Evolutionary conservation across 2,113 vertebrate genomes (phyloP).

Genomic region (Scatophagus argus): DNA sequence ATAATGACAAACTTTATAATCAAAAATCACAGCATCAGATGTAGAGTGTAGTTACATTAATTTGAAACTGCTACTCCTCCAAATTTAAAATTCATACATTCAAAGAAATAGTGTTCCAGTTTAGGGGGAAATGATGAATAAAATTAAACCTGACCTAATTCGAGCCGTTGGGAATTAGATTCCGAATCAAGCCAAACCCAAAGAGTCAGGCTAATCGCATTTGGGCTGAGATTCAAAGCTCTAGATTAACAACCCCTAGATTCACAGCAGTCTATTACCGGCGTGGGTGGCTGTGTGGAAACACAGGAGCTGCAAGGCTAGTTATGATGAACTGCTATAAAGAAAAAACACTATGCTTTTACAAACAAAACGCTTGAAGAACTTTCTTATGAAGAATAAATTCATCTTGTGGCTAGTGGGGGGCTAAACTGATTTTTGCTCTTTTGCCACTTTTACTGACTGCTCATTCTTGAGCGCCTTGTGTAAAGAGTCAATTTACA

Average conservation of each 20-base stretch:
- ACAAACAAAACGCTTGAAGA: neutral
- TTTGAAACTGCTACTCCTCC: neutral
- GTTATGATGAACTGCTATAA: conserved; percentile 29
- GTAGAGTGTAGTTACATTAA: neutral
- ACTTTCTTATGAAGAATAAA: neutral
- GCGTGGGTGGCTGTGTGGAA: conserved; percentile 41
- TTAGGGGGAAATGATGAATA: conserved; percentile 16
- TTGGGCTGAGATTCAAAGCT: conserved; percentile 54
- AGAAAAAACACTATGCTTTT: neutral
- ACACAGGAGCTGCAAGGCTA: conserved; percentile 5
- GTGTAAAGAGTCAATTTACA: neutral
- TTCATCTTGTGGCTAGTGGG: neutral
- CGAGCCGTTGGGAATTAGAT: conserved; percentile 34
- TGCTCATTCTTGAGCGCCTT: neutral
- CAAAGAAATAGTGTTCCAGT: neutral
- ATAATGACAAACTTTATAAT: neutral
- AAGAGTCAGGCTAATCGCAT: conserved; percentile 36
- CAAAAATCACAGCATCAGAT: conserved; percentile 1
- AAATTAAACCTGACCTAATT: conserved; percentile 55
- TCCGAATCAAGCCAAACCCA: conserved; percentile 42
- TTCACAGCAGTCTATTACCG: conserved; percentile 32
- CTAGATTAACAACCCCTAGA: conserved; percentile 39
- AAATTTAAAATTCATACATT: neutral
- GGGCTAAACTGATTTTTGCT: neutral
- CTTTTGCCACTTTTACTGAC: neutral